Evolutionary conservation across 2,113 vertebrate genomes (phyloP).

Genomic region (Lasiurus borealis): DNA sequence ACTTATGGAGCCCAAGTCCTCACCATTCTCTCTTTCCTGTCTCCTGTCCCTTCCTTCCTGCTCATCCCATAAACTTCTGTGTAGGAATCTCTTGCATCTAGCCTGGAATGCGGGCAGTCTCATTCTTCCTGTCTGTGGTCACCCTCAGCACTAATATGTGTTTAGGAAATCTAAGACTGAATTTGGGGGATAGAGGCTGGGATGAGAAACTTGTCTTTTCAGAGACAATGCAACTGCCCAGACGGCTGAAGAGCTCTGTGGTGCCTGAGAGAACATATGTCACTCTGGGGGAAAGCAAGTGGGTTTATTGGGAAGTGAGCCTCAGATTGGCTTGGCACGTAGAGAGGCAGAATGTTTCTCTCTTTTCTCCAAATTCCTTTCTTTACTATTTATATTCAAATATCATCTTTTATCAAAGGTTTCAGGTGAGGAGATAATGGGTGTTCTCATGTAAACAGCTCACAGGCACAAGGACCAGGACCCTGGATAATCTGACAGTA

Average conservation of each 20-base stretch:
- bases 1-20: not conserved
- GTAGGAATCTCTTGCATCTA: not conserved
- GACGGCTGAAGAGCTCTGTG: accelerated
- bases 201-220: not conserved
- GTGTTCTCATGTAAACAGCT: conserved; percentile 25
- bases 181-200: not conserved
- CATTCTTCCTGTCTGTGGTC: not conserved
- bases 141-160: not conserved
- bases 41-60: not conserved
- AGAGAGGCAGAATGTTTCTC: not conserved
- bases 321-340: not conserved
- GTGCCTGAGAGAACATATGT: conserved; percentile 61
- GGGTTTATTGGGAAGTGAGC: not conserved
- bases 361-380: not conserved
- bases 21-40: not conserved
- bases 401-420: conserved; percentile 15
- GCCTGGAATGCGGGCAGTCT: not conserved
- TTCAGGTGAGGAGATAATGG: not conserved
- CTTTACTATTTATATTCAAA: conserved; percentile 44
- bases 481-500: conserved; percentile 32
- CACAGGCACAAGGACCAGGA: not conserved
- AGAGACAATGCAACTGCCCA: not conserved
- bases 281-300: not conserved
- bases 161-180: not conserved
- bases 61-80: not conserved